These are phyloP conservation scores for Cettia cetti DNA, from an alignment of 2,113 vertebrate genomes.

Conservation along the genomic window DNA sequence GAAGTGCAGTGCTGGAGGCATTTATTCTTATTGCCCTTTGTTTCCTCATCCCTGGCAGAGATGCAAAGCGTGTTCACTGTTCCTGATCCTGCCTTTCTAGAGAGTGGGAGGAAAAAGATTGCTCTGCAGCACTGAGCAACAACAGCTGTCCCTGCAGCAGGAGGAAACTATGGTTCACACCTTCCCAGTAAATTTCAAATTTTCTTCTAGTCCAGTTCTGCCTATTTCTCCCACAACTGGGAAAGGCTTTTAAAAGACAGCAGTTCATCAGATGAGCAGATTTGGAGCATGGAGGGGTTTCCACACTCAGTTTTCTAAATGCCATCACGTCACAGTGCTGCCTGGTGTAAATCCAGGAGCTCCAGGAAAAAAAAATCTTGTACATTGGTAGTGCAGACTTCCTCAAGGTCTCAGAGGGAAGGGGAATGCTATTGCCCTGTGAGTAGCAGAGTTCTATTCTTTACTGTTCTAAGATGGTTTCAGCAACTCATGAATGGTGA, in stretches of 20 bases:
- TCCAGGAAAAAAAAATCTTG: neutral
- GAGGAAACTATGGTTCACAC: neutral
- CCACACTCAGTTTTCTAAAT: neutral
- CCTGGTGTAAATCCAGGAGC: neutral
- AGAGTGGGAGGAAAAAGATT: conserved; percentile 8
- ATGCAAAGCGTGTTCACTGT: neutral
- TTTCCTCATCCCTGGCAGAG: neutral
- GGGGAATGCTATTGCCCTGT: neutral
- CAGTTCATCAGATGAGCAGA: neutral
- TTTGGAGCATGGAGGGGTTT: neutral
- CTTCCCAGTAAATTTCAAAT: neutral
- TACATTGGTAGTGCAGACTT: neutral
- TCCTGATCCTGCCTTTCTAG: neutral
- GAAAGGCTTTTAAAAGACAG: neutral
- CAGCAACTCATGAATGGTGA: neutral
- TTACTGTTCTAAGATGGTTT: neutral
- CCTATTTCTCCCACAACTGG: neutral
- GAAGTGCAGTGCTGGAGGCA: neutral
- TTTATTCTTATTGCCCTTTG: neutral
- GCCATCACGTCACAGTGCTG: neutral
- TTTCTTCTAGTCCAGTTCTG: neutral
- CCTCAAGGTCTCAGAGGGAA: neutral
- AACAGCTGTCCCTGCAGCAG: neutral
- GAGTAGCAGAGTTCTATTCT: neutral
- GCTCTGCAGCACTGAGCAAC: neutral